Evolutionary conservation across 1,140 invertebrate genomes (phyloP), one percentile per base, ranked within the genome.

Genomic region (Drosophila pruinosa): DNA sequence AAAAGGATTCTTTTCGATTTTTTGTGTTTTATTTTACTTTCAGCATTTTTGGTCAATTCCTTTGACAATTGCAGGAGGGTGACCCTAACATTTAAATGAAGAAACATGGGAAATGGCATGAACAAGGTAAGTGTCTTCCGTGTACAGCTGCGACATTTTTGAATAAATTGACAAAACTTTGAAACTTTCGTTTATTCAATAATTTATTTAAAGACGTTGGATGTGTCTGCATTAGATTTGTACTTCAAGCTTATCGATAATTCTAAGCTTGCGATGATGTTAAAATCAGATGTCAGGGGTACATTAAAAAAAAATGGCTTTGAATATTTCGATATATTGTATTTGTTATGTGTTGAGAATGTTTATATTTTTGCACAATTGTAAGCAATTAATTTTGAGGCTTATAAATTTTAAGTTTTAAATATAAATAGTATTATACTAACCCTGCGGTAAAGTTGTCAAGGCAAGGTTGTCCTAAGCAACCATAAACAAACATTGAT

Each of bases 71-170:
- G 77, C 62, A 58, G 73, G 36, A 71, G 54, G 57, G 48, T 54
- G 67, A 34, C 56, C 34, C 69, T 82, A 70, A 72, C 65, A 72
- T 86, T 82, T 88, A 88, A 78, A 88, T 88, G 82, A 88, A 71
- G 83, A 91, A 93, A 91, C 83, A 95, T 95, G 95, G 95, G 94
- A 88, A 95, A 95, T 94, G 95, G 95, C 89, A 95, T 95, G 95
- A 95, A 95, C 89, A 95, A 95, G 94, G 95, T 95, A 92, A 93
- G 91, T 34, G 6, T 2, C 7, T 19, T 24, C 1, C 31, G 24
- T 19, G 1, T 22, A 28, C 2, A 17, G n/a, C n/a, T 21, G 39
- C 15, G 22, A 7, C n/a, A 39, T 41, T 24, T 39, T 56, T 26
- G 14, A 39, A 17, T 34, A 34, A 34, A 34, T 34, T 34, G 31